Conservation (phyloP, 1,140 invertebrate species). For the Brachionus paranguensis region DNA sequence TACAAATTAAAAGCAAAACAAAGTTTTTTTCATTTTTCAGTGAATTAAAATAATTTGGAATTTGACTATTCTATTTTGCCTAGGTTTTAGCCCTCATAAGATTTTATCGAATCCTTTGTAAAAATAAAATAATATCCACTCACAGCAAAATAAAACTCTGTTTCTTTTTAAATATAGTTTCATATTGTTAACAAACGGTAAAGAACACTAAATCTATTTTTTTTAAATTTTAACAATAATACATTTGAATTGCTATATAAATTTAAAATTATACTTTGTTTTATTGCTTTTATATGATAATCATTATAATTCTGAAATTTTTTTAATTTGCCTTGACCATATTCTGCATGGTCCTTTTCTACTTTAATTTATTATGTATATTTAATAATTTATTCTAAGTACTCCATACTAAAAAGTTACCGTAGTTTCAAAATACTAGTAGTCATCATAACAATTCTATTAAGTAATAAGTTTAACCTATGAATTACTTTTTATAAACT, state of each 20-base stretch:
- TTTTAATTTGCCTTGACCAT: background rate
- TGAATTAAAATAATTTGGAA: background rate
- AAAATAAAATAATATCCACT: background rate
- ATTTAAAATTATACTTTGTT: background rate
- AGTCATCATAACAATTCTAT: background rate
- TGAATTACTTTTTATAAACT: background rate
- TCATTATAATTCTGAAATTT: background rate
- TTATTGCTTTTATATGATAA: background rate
- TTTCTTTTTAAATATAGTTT: background rate
- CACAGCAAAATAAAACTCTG: background rate
- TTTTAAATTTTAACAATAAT: background rate
- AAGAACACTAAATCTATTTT: background rate
- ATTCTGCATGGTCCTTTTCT: background rate
- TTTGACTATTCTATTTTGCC: background rate
- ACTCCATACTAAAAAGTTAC: background rate
- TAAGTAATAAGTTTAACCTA: background rate
- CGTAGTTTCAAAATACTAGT: background rate
- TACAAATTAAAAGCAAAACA: background rate
- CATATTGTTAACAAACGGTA: background rate
- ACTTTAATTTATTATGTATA: background rate
- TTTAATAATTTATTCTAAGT: background rate
- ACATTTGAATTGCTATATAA: background rate
- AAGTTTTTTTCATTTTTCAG: background rate
- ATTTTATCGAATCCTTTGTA: background rate
- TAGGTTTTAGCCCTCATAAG: background rate